Evolutionary conservation across 2,113 vertebrate species (phyloP).

Genomic region (Crotalus horridus): DNA sequence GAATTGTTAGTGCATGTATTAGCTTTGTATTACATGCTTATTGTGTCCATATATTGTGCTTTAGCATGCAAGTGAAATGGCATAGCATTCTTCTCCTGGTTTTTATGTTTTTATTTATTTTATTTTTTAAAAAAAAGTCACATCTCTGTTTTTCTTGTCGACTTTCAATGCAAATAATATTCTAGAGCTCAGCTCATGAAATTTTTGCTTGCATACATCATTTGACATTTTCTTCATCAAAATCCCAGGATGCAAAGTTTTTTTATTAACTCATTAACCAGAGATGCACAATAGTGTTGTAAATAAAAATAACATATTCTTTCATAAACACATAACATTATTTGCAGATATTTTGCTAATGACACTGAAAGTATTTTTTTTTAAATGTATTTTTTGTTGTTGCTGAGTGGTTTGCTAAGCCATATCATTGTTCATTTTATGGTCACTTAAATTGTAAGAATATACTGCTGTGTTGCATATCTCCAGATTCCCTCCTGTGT

Average conservation of each 20-base stretch:
- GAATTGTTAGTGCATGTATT: slow-evolving; percentile 24
- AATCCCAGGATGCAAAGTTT: neutral
- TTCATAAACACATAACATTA: neutral
- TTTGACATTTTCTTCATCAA: slow-evolving; percentile 15
- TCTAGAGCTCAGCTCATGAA: neutral
- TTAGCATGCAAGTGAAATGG: slow-evolving; percentile 13
- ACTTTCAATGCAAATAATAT: neutral
- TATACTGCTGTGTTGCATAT: neutral
- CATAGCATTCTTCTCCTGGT: neutral
- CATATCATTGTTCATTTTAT: neutral
- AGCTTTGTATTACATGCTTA: neutral
- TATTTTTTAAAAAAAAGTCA: neutral
- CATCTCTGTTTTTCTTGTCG: neutral
- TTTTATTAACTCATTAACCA: slow-evolving; percentile 7
- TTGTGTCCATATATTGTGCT: neutral
- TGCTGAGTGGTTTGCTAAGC: neutral
- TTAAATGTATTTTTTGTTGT: neutral
- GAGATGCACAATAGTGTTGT: neutral
- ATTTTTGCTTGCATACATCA: neutral
- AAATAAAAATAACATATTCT: neutral
- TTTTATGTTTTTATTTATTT: slow-evolving; percentile 10
- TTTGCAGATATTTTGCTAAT: neutral
- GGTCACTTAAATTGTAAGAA: slow-evolving; percentile 1
- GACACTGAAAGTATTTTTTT: neutral
- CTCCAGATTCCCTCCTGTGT: neutral